Evolutionary conservation across 2,113 vertebrate species (phyloP).

Genomic region (Conger conger): DNA sequence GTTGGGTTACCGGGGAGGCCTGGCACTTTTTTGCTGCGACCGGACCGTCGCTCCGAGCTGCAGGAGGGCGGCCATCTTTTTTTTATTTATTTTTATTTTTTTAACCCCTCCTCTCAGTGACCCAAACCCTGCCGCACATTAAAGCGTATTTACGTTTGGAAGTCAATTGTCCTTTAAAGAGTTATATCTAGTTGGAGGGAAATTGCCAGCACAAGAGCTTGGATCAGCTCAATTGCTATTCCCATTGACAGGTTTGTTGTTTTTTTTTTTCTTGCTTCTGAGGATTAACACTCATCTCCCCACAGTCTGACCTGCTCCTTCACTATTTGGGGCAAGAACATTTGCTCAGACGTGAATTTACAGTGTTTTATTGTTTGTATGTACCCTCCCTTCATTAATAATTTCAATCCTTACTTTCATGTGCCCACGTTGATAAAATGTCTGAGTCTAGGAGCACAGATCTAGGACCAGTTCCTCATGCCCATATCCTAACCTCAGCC

Average conservation of each 20-base stretch:
- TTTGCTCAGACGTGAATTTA: background rate
- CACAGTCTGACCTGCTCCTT: too few species aligned
- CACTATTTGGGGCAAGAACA: background rate
- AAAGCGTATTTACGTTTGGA: slow-evolving; percentile 47
- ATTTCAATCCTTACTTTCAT: too few species aligned
- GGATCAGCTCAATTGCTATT: background rate
- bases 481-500: too few species aligned
- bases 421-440: too few species aligned
- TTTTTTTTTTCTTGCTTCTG: background rate
- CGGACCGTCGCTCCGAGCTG: background rate
- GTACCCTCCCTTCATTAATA: too few species aligned
- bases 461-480: too few species aligned
- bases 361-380: too few species aligned
- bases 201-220: background rate
- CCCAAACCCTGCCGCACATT: slow-evolving; percentile 27
- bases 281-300: background rate
- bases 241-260: background rate
- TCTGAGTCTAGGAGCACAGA: too few species aligned
- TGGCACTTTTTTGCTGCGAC: background rate
- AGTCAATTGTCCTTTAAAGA: slow-evolving; percentile 38
- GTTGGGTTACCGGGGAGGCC: slow-evolving; percentile 26
- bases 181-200: background rate
- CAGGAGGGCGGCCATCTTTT: slow-evolving; percentile 47
- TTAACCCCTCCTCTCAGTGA: slow-evolving; percentile 36
- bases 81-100: slow-evolving; percentile 35